Evolutionary conservation across 2,888 invertebrate genomes (phyloP).

Genomic region (Phaedon cochleariae): DNA sequence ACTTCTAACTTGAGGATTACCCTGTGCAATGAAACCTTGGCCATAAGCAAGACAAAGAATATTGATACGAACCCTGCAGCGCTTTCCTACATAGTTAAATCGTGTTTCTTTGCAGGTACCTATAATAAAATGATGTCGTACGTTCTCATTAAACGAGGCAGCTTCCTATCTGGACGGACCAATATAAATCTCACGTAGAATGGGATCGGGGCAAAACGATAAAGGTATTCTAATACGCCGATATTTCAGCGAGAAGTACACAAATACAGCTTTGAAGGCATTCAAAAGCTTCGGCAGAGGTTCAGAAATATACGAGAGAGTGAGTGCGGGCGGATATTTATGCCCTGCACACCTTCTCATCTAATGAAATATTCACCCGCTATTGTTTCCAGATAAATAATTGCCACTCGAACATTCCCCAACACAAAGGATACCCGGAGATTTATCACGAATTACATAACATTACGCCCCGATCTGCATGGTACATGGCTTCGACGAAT

Average conservation of each 20-base stretch:
- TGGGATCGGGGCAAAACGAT: conserved; percentile 31
- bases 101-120: no score
- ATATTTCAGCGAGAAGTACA: conserved; percentile 28
- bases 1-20: no score
- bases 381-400: conserved; percentile 52
- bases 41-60: no score
- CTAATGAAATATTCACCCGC: conserved; percentile 52
- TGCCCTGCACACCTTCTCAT: conserved; percentile 44
- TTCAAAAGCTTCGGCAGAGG: conserved; percentile 14
- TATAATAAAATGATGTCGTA: not conserved
- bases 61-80: no score
- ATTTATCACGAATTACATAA: conserved; percentile 51
- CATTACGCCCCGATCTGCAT: conserved; percentile 45
- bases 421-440: conserved; percentile 49
- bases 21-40: no score
- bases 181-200: conserved; percentile 24
- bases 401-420: conserved; percentile 51
- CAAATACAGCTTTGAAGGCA: conserved; percentile 14
- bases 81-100: no score
- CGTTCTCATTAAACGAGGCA: not conserved
- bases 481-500: conserved; percentile 38
- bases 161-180: not conserved
- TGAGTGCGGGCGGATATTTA: conserved; percentile 44
- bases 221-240: conserved; percentile 35
- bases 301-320: conserved; percentile 20